A percentile compares a stretch with the other conserved stretches of the same genome.
These are phyloP conservation scores for Bhutanitis thaidina DNA, from an alignment of 2,888 invertebrate genomes.

Conservation along the genomic window DNA sequence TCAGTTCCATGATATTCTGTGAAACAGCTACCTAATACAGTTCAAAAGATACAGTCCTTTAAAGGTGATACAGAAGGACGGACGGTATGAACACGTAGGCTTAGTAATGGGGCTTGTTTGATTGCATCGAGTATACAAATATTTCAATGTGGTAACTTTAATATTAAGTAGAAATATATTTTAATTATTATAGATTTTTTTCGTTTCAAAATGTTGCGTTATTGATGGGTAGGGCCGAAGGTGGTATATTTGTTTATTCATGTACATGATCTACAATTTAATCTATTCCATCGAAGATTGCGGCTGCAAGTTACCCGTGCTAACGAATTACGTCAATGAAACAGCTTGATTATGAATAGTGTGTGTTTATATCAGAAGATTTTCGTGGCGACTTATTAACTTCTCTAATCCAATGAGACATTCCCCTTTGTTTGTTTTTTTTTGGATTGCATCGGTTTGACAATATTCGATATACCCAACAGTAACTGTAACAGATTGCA, in stretches of 20 bases:
- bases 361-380: constrained; percentile 56
- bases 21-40: no score
- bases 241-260: constrained; percentile 2
- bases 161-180: no score
- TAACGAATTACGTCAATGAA: constrained; percentile 22
- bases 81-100: no score
- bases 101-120: no score
- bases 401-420: constrained; percentile 36
- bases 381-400: constrained; percentile 28
- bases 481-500: constrained; percentile 32
- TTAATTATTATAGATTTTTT: neutral
- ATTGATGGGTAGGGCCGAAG: neutral
- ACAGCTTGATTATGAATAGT: constrained; percentile 49
- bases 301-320: constrained; percentile 25
- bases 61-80: no score
- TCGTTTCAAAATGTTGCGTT: fast-evolving
- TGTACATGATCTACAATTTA: neutral
- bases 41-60: no score
- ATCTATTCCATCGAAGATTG: constrained; percentile 17
- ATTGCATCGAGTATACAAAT: no score
- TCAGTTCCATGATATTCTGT: no score
- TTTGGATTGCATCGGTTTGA: constrained; percentile 35
- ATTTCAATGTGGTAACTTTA: no score
- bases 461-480: constrained; percentile 30
- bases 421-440: constrained; percentile 33